Conservation (phyloP, 2,888 invertebrate species). For the Sarcophaga rosellei region DNA sequence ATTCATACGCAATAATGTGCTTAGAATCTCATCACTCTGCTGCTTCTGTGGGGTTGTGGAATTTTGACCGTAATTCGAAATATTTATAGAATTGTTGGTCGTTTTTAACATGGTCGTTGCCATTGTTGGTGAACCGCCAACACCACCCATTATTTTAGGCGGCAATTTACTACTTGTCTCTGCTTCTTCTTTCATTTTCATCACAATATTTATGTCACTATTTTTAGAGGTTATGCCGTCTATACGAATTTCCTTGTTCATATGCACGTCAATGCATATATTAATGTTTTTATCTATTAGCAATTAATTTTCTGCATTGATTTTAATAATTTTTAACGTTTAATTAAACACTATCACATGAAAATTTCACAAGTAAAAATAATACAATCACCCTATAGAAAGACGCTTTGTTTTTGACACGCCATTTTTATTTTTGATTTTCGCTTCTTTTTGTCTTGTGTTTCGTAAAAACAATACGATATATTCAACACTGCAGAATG, state of each 20-base stretch:
- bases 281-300: slow-evolving; percentile 12
- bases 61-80: slow-evolving; percentile 24
- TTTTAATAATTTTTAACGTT: slow-evolving; percentile 40
- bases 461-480: slow-evolving; percentile 53
- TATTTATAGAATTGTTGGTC: slow-evolving; percentile 25
- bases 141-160: slow-evolving; percentile 78
- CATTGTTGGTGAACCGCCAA: slow-evolving; percentile 64
- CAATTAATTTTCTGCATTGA: slow-evolving; percentile 22
- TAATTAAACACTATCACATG: slow-evolving; percentile 61
- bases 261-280: slow-evolving; percentile 40
- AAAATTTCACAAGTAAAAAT: slow-evolving; percentile 71
- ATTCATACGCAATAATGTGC: slow-evolving; percentile 78
- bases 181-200: slow-evolving; percentile 79
- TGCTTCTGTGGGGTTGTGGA: slow-evolving; percentile 62
- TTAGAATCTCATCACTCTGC: slow-evolving; percentile 79
- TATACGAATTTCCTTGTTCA: slow-evolving; percentile 70
- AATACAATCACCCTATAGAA: slow-evolving; percentile 75
- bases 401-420: slow-evolving; percentile 79
- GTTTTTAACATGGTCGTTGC: slow-evolving; percentile 70
- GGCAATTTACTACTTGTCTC: slow-evolving; percentile 79
- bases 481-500: not conserved
- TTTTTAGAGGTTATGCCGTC: slow-evolving; percentile 79
- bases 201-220: slow-evolving; percentile 73
- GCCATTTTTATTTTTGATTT: slow-evolving; percentile 75
- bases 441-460: slow-evolving; percentile 56